Evolutionary conservation across 2,797 vertebrate genomes (phyloP).

Genomic region (Eupleurogrammus muticus): DNA sequence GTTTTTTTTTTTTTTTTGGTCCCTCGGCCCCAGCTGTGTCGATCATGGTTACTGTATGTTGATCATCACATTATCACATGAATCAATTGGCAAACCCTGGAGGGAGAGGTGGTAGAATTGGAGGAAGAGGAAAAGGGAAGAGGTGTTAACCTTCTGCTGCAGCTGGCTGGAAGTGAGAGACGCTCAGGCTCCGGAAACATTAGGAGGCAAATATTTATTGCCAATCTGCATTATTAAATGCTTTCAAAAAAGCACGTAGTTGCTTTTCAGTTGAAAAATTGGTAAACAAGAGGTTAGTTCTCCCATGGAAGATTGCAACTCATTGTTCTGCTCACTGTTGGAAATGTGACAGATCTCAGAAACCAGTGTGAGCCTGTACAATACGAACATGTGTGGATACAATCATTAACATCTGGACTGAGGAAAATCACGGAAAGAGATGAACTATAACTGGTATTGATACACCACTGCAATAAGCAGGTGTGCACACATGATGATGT

Average conservation of each 20-base stretch:
- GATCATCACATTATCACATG: slow-evolving; percentile 42
- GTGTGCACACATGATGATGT: no score
- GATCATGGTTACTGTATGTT: not conserved
- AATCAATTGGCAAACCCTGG: slow-evolving; percentile 41
- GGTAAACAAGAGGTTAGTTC: not conserved
- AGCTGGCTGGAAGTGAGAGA: slow-evolving; percentile 48
- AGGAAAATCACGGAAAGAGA: not conserved
- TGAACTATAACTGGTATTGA: not conserved
- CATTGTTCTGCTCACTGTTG: not conserved
- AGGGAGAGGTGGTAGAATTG: slow-evolving; percentile 49
- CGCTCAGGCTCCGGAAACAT: not conserved
- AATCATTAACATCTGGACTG: not conserved
- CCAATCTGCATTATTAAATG: not conserved
- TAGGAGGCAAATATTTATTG: not conserved
- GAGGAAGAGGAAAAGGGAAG: slow-evolving; percentile 70
- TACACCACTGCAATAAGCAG: not conserved
- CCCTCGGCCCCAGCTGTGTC: slow-evolving; percentile 22
- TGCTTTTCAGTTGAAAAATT: not conserved
- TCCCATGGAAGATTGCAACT: not conserved
- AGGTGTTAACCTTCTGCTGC: slow-evolving; percentile 49
- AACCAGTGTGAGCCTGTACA: not conserved
- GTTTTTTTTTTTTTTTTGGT: not conserved
- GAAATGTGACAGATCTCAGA: not conserved
- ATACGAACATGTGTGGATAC: not conserved
- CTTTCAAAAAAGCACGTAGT: not conserved